A percentile compares a stretch with the other conserved stretches of the same genome.
Conservation (phyloP, 2,113 vertebrate genomes). For the Crocuta crocuta region DNA sequence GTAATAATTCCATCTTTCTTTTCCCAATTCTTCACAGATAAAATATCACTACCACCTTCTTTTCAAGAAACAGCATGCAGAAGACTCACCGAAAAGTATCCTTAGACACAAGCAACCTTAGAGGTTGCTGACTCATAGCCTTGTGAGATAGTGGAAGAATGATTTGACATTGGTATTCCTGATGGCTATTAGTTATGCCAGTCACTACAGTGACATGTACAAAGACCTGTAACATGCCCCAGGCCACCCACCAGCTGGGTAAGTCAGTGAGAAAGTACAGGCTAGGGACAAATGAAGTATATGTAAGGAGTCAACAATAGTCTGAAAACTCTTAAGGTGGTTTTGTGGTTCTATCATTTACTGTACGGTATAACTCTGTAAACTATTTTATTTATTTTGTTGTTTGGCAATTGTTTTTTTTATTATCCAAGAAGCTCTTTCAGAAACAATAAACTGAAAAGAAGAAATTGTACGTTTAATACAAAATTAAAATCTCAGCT, state of each 20-base stretch:
- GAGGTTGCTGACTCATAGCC: neutral
- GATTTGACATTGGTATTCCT: neutral
- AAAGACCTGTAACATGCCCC: neutral
- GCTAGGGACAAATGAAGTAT: neutral
- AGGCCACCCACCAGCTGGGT: neutral
- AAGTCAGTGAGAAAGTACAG: neutral
- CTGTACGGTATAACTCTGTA: neutral
- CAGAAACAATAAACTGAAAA: conserved; percentile 11
- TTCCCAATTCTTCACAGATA: neutral
- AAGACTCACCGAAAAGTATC: conserved; percentile 37
- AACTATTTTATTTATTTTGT: conserved; percentile 17
- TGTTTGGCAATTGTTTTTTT: neutral
- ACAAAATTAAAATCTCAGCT: conserved; percentile 19
- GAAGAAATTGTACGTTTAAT: neutral
- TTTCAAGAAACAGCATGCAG: conserved; percentile 29
- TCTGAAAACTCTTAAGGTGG: neutral
- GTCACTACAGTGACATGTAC: neutral
- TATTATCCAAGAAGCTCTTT: neutral
- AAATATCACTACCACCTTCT: neutral
- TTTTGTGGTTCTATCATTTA: neutral
- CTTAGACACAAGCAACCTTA: neutral
- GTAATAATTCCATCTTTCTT: conserved; percentile 1
- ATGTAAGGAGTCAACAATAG: neutral
- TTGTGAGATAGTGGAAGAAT: neutral
- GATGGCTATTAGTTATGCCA: neutral